Base-by-base conservation (phyloP, 2,113 vertebrate genomes). In the Xenotilapia leptura region DNA sequence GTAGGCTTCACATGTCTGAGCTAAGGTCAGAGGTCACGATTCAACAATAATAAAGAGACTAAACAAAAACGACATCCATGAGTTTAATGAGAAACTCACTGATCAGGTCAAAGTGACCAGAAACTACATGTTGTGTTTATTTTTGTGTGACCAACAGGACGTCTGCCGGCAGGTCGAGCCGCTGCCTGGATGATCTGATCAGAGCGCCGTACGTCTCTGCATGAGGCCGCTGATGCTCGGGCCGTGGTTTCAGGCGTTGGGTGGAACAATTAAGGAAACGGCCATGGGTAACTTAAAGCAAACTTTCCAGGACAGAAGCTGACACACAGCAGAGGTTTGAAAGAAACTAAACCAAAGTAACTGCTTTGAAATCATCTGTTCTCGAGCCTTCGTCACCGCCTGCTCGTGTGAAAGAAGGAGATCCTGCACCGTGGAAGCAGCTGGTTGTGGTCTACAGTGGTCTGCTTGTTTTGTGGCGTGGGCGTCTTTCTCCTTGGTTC, bases 301-400 rank as follows among this genome's bases (percentile, higher is more conserved):
- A 60, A 31, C 5, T 17, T 58, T 60, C 56, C 26, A 60, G 26
- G 5, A 38, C 33, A 38, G 19, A 62, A 1, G 2, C 60, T 1
- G 11, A 13, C 36, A 19, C 1, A 5, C 33, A 38, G 62, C 19
- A 68, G 62, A 13, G 6, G 1, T 28, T 58, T 58, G 26, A 28
- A 56, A 56, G 56, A 60, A 31, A 60, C 12, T 0, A 23, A 23
- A 55, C n/a, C 53, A 7, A 13, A 23, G 53, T 55, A 55, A 55
- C 11, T 55, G 21, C 51, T 60, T 60, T 19, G 2, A 60, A 60
- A 0, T 31, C 3, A 58, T 31, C 28, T 3, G 56, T 60, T 60
- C 28, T 60, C 56, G 0, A 0, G 5, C 9, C 19, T 6, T 31
- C 2, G 4, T 60, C 56, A 60, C 56, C 3, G 5, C 9, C 56